Base-by-base conservation (phyloP, 2,113 vertebrate species). In the Sciurus niger region DNA sequence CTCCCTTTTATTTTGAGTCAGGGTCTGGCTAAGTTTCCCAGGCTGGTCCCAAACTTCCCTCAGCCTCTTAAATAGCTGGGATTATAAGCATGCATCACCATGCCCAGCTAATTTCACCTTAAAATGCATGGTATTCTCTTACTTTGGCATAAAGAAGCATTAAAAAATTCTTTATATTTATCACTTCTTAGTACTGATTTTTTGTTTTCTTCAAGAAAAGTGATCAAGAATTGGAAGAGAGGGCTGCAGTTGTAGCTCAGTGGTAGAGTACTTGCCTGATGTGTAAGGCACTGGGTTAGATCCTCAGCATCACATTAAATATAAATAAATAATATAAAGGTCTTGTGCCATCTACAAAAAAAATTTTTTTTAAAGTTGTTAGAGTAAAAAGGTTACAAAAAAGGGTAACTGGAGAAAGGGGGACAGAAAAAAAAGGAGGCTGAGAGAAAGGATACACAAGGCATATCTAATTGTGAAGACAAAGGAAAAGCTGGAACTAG, bases 101-200 rank as follows among this genome's bases (percentile, higher is more conserved):
- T 28, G 25, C 9, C 60, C 60, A 63, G 60, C 67, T 96, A 67
- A 90, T 82, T 92, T 60, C 79, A 94, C 51, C 79, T 90, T 25
- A 60, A 86, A 95, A 76, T 53, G 13, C 58, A 40, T 2, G 46
- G 22, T 1, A 11, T 63, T 60, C 63, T 93, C 67, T 60, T 84
- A 79, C 17, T 43, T 79, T 70, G n/a, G 34, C 48, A 82, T 53
- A 53, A 70, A 32, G 32, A 51, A 46, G 76, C 43, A 58, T 40
- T 60, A 63, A 25, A 37, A 80, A 92, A n/a, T 73, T 22, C 3
- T 74, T 95, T 83, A 63, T 63, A 73, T 43, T 84, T 78, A 90
- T 34, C 20, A 20, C 22, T 55, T 82, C 12, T 55, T 34, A 87
- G 18, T 53, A 28, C 1, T n/a, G 25, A 79, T 46, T 40, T 68